Base-by-base conservation (phyloP, 2,888 invertebrate species). In the Parnassius orleans region DNA sequence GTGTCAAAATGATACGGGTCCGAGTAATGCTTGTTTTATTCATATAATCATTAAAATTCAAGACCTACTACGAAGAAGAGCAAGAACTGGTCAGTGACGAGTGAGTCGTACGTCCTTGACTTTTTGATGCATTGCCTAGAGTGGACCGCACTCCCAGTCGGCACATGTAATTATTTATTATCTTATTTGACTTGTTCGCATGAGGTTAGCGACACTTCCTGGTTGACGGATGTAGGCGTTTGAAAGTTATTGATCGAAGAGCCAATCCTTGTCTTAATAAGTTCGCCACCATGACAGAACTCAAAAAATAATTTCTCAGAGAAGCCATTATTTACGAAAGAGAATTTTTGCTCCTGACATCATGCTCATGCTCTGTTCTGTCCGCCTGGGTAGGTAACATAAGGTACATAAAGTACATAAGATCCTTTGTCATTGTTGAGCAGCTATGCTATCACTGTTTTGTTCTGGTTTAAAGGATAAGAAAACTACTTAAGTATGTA, bases 71-170 rank as follows among this genome's bases (percentile, higher is more conserved):
- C 65, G 72, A 76, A 77, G 74, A 79, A 65, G 76, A 76, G 68
- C 69, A 65, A 72, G 61, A 78, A 83, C 78, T 72, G 66, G 80
- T 78, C 74, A 66, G 72, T 69, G 67, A 66, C 63, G 66, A 68
- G 68, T 66, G 70, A 69, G 67, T 72, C 65, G 66, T 60, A 58
- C 65, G 78, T 72, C 84, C 85, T 83, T 84, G 85, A 83, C 83
- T 76, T 83, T 63, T 83, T 83, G 73, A 68, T 77, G 78, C 75
- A 77, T 73, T 74, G 53, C 58, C 51, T 52, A 56, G 60, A 53
- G 50, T 58, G 56, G 56, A 48, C 52, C 52, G 60, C 24, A 60
- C 43, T 47, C n/a, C 54, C 12, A 55, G 54, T 58, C 55, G 52
- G 24, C 55, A 60, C 56, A 57, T 48, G 53, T 58, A 60, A 63